These are phyloP conservation scores for Wasmannia auropunctata DNA, from an alignment of 1,140 invertebrate species.

Conservation along the genomic window DNA sequence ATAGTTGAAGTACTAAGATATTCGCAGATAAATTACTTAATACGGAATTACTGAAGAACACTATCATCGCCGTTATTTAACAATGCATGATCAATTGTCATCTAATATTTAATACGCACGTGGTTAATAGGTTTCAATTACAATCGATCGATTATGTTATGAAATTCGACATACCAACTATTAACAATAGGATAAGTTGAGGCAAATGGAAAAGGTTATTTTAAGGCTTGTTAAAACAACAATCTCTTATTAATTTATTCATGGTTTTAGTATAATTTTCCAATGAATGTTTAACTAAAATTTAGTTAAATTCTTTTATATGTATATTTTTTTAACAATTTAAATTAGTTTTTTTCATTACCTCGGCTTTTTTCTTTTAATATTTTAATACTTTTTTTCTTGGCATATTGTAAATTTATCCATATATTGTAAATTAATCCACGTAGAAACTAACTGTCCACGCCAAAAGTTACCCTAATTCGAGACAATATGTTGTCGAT, in stretches of 20 bases:
- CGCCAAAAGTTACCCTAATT: not conserved
- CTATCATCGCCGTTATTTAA: constrained; percentile 9
- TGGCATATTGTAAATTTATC: not conserved
- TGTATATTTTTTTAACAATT: not conserved
- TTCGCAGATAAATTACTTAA: constrained; percentile 26
- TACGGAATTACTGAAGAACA: constrained; percentile 12
- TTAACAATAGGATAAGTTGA: not conserved
- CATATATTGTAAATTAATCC: not conserved
- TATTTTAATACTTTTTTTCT: not conserved
- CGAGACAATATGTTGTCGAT: constrained; percentile 8
- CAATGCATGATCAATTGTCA: constrained; percentile 22
- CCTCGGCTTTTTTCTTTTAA: not conserved
- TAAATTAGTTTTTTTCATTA: not conserved
- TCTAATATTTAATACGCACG: constrained; percentile 22
- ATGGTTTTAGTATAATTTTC: not conserved
- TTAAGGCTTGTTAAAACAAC: not conserved
- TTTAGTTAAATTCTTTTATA: not conserved
- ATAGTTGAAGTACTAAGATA: not conserved
- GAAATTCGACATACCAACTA: not conserved
- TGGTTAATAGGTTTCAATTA: constrained; percentile 46
- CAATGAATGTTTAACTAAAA: not conserved
- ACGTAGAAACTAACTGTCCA: not conserved
- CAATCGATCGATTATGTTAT: constrained; percentile 24
- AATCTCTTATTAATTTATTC: not conserved
- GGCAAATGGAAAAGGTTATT: not conserved